Base-by-base conservation (phyloP, 2,888 invertebrate genomes). In the Odontocolon sp. region DNA sequence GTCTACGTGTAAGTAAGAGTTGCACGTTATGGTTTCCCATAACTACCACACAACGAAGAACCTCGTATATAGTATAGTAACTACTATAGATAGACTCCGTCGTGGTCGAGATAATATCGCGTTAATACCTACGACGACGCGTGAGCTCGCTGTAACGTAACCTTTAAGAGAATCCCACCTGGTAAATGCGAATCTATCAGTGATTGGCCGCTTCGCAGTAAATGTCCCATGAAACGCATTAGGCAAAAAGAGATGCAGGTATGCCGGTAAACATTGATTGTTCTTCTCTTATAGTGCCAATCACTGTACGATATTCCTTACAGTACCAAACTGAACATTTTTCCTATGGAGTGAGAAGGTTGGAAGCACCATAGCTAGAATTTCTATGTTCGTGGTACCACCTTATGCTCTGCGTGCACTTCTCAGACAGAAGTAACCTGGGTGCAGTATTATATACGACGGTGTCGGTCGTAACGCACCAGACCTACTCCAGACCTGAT, bases 11-110 rank as follows among this genome's bases (percentile, higher is more conserved):
- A 21, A 14, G 64, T 71, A 23, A 28, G 36, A 45, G 73, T 42
- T 54, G 59, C 45, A 54, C 54, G 73, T 82, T 77, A 82, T 73
- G 85, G 81, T 78, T 78, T 80, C 76, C 61, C 71, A 71, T 84
- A 79, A 79, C 80, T 74, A 76, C 80, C 50, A 63, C 59, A 73
- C 23, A 40, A 28, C 50, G 40, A 31, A 56, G 31, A 57, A 23
- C 36, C 42, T 23, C 70, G 56, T 47, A 14, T 40, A 40, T 9
- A 38, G 38, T 3, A 28, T 26, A 21, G 28, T 47, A 31, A 28
- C 14, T 9, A 16, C n/a, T 26, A 9, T 11, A 26, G 33, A 64
- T 36, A 64, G 56, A 38, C 52, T 16, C 21, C 28, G 31, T 26
- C 21, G 28, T 23, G 52, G 36, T 66, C 14, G 38, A 71, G 67